Conservation (phyloP, 2,888 invertebrate genomes). For the Limenitis camilla region DNA sequence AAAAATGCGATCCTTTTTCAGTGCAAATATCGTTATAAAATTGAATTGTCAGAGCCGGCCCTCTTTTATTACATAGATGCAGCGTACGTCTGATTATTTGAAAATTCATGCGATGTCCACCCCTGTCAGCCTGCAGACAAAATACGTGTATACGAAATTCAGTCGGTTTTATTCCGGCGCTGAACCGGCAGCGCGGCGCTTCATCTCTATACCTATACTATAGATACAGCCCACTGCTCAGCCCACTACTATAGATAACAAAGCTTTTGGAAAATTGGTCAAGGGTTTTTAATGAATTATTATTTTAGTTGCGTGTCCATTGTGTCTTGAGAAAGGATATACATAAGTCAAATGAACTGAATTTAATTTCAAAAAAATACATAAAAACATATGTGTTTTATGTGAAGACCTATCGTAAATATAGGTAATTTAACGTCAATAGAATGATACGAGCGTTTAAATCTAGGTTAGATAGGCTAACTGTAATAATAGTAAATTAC, state of each 20-base stretch:
- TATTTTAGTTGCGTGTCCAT: background rate
- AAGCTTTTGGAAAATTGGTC: constrained; percentile 9
- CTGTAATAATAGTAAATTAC: too few relatives aligned
- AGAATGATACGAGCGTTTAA: too few relatives aligned
- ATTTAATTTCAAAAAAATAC: too few relatives aligned
- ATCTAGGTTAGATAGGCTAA: too few relatives aligned
- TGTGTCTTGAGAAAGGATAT: too few relatives aligned
- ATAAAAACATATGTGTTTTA: too few relatives aligned
- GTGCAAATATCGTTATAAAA: constrained; percentile 26
- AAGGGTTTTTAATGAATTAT: constrained; percentile 3
- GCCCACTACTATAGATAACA: constrained; percentile 7
- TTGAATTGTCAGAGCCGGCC: constrained; percentile 25
- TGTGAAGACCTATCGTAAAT: too few relatives aligned
- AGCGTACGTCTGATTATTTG: constrained; percentile 51
- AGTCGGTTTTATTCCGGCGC: constrained; percentile 45
- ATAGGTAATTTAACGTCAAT: too few relatives aligned
- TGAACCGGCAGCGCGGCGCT: constrained; percentile 27
- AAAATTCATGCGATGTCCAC: constrained; percentile 58
- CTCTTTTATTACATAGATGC: constrained; percentile 30
- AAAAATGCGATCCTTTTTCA: constrained; percentile 17
- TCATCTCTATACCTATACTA: too few relatives aligned
- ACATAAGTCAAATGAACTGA: too few relatives aligned
- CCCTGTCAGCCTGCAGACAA: constrained; percentile 51
- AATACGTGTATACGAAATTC: constrained; percentile 47
- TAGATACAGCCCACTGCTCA: background rate